These are phyloP conservation scores for Drosophila koepferae DNA, from an alignment of 2,888 invertebrate species.

Conservation along the genomic window DNA sequence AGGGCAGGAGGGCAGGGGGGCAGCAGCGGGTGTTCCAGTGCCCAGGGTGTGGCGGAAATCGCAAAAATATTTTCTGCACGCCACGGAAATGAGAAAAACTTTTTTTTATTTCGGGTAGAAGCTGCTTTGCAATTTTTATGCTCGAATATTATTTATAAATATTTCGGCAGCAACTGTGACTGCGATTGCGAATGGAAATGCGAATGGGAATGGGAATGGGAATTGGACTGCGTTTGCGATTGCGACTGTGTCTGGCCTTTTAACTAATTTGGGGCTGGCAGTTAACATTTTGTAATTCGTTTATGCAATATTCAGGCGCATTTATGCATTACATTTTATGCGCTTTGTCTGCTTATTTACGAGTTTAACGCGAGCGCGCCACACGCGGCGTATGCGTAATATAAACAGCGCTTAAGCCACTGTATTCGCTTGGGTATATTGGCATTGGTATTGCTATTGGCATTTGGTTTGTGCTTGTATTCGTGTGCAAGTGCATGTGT, in stretches of 20 bases:
- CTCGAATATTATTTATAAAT: slow-evolving; percentile 60
- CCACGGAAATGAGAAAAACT: slow-evolving; percentile 81
- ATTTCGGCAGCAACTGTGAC: slow-evolving; percentile 26
- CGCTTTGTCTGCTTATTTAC: slow-evolving; percentile 68
- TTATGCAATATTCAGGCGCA: slow-evolving; percentile 60
- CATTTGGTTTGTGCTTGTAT: slow-evolving; percentile 22
- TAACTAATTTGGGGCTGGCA: slow-evolving; percentile 64
- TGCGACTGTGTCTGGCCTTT: slow-evolving; percentile 46
- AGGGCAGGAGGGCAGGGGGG: neutral
- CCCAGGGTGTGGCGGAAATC: slow-evolving; percentile 67
- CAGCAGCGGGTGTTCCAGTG: neutral
- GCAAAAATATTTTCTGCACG: slow-evolving; percentile 79
- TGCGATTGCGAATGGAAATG: slow-evolving; percentile 7
- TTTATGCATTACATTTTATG: slow-evolving; percentile 73
- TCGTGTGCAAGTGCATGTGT: slow-evolving; percentile 16
- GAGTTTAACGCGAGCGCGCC: slow-evolving; percentile 42
- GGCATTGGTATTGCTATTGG: slow-evolving; percentile 39
- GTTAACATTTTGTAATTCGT: slow-evolving; percentile 66
- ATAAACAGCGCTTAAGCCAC: slow-evolving; percentile 54
- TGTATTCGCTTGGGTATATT: slow-evolving; percentile 39
- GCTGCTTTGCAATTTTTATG: slow-evolving; percentile 63
- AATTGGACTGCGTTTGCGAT: neutral
- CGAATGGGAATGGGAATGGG: neutral
- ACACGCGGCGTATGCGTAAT: slow-evolving; percentile 75
- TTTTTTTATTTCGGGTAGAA: slow-evolving; percentile 22